These are phyloP conservation scores for Penaeus monodon DNA, from an alignment of 2,888 invertebrate species.

Conservation along the genomic window DNA sequence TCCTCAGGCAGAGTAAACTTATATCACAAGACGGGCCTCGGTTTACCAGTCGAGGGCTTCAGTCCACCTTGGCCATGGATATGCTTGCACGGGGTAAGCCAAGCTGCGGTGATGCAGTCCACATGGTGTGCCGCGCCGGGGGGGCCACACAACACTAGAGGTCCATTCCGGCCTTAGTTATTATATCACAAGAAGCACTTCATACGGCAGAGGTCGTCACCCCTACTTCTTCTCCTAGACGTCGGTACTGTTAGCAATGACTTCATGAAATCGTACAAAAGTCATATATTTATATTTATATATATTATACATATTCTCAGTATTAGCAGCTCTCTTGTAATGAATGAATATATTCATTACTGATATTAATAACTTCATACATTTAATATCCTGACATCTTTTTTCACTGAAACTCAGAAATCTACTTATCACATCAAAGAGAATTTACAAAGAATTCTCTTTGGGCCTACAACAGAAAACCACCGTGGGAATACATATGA, in stretches of 20 bases:
- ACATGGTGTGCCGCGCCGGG: slow-evolving; percentile 5
- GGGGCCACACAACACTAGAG: not conserved
- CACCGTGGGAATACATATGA: slow-evolving; percentile 43
- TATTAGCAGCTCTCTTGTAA: slow-evolving; percentile 58
- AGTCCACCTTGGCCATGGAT: slow-evolving; percentile 17
- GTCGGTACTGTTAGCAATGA: slow-evolving; percentile 42
- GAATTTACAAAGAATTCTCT: slow-evolving; percentile 48
- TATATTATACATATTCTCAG: slow-evolving; percentile 59
- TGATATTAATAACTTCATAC: slow-evolving; percentile 45
- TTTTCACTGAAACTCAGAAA: slow-evolving; percentile 59
- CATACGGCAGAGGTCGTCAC: slow-evolving; percentile 27
- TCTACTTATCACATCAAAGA: slow-evolving; percentile 62
- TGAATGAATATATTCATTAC: slow-evolving; percentile 42
- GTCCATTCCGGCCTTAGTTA: slow-evolving; percentile 34
- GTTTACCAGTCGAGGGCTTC: slow-evolving; percentile 20
- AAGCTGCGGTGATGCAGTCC: slow-evolving; percentile 30
- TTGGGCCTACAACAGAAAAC: slow-evolving; percentile 58
- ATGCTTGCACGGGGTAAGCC: slow-evolving; percentile 37
- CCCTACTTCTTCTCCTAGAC: slow-evolving; percentile 22
- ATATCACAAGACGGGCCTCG: slow-evolving; percentile 50
- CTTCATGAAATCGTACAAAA: slow-evolving; percentile 59
- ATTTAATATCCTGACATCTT: slow-evolving; percentile 38
- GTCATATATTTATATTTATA: slow-evolving; percentile 61
- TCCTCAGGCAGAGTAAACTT: slow-evolving; percentile 50
- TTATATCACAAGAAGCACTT: slow-evolving; percentile 56